Evolutionary conservation across 2,113 vertebrate species (phyloP), one percentile per base, ranked within the genome.

Genomic region (Grallaria varia): DNA sequence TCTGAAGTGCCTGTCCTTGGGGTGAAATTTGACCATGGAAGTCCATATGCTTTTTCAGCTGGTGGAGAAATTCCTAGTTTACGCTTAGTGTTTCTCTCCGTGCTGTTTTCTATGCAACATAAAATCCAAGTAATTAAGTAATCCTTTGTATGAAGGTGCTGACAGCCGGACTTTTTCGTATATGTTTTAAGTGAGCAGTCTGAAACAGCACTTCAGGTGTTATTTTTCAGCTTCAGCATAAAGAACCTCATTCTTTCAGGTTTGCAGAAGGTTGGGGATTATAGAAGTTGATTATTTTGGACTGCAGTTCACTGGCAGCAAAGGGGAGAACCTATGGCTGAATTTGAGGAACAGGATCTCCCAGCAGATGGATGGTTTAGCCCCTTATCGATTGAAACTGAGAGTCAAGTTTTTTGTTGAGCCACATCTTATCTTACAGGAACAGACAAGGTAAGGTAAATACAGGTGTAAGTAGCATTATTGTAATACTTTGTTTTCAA

Each of bases 231-330:
- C 53, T 63, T 63, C 14, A 33, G 71, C 52, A 9, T 45, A 81
- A 85, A 45, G 45, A 77, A 44, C 40, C 20, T 96, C n/a, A 82
- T 84, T 96, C 59, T 96, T 84, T 71, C 96, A 99, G 99, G 99
- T 99, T 96, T 99, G 99, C 97, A 98, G 99, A 86, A 98, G 99
- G 94, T 93, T 99, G 97, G 99, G 99, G 20, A 99, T 99, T 92
- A 99, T 99, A 92, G 99, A 99, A 97, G 99, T 98, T 88, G 99
- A 99, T 98, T 99, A 99, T 98, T 99, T 99, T 89, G 99, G 99
- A 93, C 98, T 99, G 95, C 99, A 99, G 94, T 99, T 99, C 97
- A 99, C 98, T 2, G 99, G 99, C 94, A 98, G 98, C 97, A 99
- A 99, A 98, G 99, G 99, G 27, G 99, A 99, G 94, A 99, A 98